phyloP scores from a whole-genome alignment of 1,140 invertebrate species.

The Lepidurus packardi region DNA sequence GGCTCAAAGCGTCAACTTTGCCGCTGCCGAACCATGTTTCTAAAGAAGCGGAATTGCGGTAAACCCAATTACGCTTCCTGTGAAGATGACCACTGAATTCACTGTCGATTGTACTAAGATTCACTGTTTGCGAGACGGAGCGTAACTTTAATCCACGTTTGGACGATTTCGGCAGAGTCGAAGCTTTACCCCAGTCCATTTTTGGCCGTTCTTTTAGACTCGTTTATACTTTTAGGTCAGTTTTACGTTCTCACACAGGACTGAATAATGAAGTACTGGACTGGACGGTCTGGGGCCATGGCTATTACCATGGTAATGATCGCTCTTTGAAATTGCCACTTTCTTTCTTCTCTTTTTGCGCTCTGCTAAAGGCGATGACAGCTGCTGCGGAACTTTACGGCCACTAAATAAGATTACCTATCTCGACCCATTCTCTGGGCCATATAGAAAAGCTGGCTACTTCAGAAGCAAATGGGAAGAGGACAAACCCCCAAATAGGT shows the following conservation, averaged over 20 bases:
- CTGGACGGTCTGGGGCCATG: no score
- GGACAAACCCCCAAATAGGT: not conserved
- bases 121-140: not conserved
- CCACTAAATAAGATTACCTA: conserved; percentile 14
- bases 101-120: not conserved
- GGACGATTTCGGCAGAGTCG: not conserved
- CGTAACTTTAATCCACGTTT: not conserved
- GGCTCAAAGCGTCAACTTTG: not conserved
- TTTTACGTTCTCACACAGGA: not conserved
- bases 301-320: no score
- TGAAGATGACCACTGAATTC: not conserved
- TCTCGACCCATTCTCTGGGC: not conserved
- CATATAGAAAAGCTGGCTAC: not conserved
- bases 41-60: conserved; percentile 6
- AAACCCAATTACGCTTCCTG: not conserved
- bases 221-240: not conserved
- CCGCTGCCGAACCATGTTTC: not conserved
- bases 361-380: not conserved
- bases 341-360: not conserved
- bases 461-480: not conserved
- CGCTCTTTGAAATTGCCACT: no score
- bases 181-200: not conserved
- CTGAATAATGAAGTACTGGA: not conserved
- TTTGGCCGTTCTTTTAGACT: not conserved
- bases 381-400: not conserved